Evolutionary conservation across 2,888 invertebrate species (phyloP).

Genomic region (Spodoptera exigua): DNA sequence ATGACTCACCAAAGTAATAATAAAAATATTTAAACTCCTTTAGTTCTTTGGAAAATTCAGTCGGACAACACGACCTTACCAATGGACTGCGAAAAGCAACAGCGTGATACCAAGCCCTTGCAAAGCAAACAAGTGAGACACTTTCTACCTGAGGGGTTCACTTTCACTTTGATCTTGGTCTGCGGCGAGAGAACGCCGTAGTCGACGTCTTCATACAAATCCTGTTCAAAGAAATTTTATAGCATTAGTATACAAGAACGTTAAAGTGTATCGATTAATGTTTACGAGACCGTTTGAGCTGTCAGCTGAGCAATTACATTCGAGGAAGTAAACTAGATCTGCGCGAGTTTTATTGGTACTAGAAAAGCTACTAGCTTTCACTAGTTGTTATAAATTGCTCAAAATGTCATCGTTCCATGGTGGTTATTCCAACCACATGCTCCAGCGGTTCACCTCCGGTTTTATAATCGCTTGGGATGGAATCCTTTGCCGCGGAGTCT

Average conservation of each 20-base stretch:
- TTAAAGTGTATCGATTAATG: constrained; percentile 7
- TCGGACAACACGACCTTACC: constrained; percentile 24
- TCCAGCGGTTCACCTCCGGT: too few species aligned
- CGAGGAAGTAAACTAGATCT: too few species aligned
- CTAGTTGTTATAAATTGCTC: too few species aligned
- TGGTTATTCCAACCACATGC: too few species aligned
- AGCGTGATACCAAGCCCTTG: constrained; percentile 48
- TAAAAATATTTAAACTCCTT: too few species aligned
- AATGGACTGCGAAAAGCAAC: constrained; percentile 34
- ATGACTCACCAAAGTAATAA: too few species aligned
- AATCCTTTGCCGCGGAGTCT: too few species aligned
- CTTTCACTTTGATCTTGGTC: constrained; percentile 97
- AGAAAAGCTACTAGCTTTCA: too few species aligned
- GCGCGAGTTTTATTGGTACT: neutral
- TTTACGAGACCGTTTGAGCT: constrained; percentile 15
- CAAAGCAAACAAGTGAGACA: constrained; percentile 67
- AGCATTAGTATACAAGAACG: constrained; percentile 31
- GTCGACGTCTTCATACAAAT: constrained; percentile 96
- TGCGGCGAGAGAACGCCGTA: constrained; percentile 95
- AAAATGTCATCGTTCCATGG: too few species aligned
- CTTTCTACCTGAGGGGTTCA: constrained; percentile 95
- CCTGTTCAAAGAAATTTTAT: constrained; percentile 83
- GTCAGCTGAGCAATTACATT: neutral
- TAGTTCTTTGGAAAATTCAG: constrained; percentile 4
- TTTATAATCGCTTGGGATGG: too few species aligned